Evolutionary conservation across 1,140 invertebrate species (phyloP).

Genomic region (Glossosoma conforme): DNA sequence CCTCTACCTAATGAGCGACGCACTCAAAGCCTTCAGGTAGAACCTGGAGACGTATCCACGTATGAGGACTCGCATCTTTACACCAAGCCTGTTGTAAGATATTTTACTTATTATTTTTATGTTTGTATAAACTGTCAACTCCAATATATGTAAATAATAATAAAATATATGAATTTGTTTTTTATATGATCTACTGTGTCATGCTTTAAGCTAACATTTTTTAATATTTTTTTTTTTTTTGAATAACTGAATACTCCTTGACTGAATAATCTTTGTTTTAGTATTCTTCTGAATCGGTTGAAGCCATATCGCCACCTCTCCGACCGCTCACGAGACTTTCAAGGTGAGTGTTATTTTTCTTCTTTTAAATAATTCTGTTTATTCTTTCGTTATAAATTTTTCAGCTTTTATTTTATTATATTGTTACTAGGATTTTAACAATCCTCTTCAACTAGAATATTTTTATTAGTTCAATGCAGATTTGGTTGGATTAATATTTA

Average conservation of each 20-base stretch:
- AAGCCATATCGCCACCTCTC: slow-evolving; percentile 16
- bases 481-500: no score
- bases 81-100: slow-evolving; percentile 48
- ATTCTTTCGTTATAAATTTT: no score
- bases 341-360: slow-evolving; percentile 7
- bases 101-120: not conserved
- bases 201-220: no score
- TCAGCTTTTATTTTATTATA: no score
- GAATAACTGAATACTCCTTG: no score
- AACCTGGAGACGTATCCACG: slow-evolving; percentile 38
- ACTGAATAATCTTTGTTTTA: slow-evolving; percentile 12
- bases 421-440: no score
- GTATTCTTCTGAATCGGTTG: slow-evolving; percentile 25
- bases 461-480: no score
- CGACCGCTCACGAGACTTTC: slow-evolving; percentile 23
- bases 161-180: no score
- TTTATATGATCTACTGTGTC: no score
- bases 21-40: slow-evolving; percentile 43
- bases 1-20: slow-evolving; percentile 42
- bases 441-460: no score
- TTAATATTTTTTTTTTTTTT: no score
- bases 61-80: slow-evolving; percentile 48
- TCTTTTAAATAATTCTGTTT: no score
- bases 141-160: not conserved
- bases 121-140: not conserved